Base-by-base conservation (phyloP, 2,888 invertebrate species). In the Diaperis boleti region DNA sequence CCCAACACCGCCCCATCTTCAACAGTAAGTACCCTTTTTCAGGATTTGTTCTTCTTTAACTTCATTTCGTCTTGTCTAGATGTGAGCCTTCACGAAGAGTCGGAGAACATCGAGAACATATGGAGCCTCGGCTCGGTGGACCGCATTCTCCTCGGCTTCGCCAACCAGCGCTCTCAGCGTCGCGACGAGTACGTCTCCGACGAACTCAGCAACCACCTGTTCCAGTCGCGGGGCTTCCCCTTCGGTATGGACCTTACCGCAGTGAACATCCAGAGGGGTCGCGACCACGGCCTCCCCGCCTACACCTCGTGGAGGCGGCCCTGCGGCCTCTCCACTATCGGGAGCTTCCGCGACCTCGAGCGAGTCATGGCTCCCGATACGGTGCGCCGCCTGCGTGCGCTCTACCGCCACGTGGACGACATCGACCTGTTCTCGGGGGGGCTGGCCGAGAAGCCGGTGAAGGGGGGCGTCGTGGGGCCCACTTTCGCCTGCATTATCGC, bases 401-500 rank as follows among this genome's bases (percentile, higher is more conserved):
- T 84, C 1, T 85, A 83, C 68, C 84, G 87, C 18, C 85, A 89
- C 65, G 88, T 94, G 0, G 90, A 92, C 59, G 95, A 95, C 75
- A 88, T 95, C 60, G 95, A 95, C 77, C 82, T 95, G 1, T 95
- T 92, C 76, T 88, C 93, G 0, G 95, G 90, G 5, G 94, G 92
- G 0, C 85, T 95, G 76, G 89, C 93, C 0, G 95, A 95, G 74
- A 86, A 89, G 29, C 92, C 94, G 0, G 89, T 95, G 0, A 82
- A 88, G 0, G 91, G 91, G 0, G 94, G 92, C 0, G 81, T 94
- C 1, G 92, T 95, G 0, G 95, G 95, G 0, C 94, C 94, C 0
- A 92, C 93, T 0, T 94, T 95, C 72, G 92, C 92, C 18, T 95
- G 95, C 76, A 91, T 95, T 56, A 90, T 95, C 41, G 94, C 92